Percentiles rank a stretch among this genome's conserved stretches.
Conservation (phyloP, 2,113 vertebrate genomes). For the Ifrita kowaldi region DNA sequence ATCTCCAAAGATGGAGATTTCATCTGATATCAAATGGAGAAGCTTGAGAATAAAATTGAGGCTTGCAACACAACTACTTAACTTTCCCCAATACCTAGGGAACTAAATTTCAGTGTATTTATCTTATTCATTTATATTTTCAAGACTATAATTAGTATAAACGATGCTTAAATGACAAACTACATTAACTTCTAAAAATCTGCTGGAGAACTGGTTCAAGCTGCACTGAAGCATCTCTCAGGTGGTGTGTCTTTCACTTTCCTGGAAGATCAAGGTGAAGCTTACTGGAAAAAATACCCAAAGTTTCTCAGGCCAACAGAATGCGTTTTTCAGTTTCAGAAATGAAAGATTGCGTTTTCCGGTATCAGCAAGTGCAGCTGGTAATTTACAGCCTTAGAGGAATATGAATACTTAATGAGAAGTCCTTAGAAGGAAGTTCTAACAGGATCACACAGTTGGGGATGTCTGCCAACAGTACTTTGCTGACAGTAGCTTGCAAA, state of each 20-base stretch:
- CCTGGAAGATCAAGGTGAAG: not conserved
- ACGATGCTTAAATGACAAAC: not conserved
- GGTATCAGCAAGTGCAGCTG: not conserved
- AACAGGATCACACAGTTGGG: not conserved
- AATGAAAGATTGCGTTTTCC: not conserved
- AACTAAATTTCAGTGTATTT: not conserved
- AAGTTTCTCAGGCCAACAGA: not conserved
- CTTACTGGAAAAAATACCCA: not conserved
- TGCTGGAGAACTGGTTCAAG: not conserved
- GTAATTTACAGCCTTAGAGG: not conserved
- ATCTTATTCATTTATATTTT: not conserved
- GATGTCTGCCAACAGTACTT: not conserved
- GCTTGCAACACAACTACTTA: not conserved
- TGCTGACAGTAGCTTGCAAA: not conserved
- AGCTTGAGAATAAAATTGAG: not conserved
- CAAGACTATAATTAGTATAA: not conserved
- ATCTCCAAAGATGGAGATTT: not conserved
- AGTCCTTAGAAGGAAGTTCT: not conserved
- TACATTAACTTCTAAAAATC: not conserved
- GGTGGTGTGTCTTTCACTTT: not conserved
- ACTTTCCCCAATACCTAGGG: not conserved
- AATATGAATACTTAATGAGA: not conserved
- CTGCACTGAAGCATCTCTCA: not conserved
- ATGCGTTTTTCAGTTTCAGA: not conserved
- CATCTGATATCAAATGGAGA: not conserved